Evolutionary conservation across 2,113 vertebrate genomes (phyloP), one percentile per base, ranked within the genome.

Genomic region (Phocoena sinus): DNA sequence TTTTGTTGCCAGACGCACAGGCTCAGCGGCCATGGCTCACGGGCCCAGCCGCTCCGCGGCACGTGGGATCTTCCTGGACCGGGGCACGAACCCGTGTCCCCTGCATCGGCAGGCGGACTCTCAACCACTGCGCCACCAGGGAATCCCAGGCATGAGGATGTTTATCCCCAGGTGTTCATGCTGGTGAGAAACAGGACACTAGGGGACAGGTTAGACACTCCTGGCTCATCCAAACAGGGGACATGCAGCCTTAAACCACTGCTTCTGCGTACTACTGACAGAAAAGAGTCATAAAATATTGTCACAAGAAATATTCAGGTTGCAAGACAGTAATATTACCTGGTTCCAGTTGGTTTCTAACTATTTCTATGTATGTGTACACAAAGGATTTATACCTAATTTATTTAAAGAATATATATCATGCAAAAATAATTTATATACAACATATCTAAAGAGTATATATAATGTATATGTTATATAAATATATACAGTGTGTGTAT

Each of bases 221-320:
- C 1, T 0, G n/a, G 71, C 1, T 7, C 65, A 26, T 38, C 56
- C 80, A 14, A 1, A 33, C 18, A 21, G 77, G 31, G 31, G 21
- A 23, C 17, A 1, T 0, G 0, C 38, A 2, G 31, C 3, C 62
- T 7, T 2, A 14, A 44, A n/a, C 8, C 1, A 20, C 25, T 1
- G 44, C 96, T 21, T 41, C 71, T 23, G 73, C 67, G 68, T 36
- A 23, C 13, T 17, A 17, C 14, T 28, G 36, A 50, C 50, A 41
- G 70, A 23, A 80, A 65, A 26, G 5, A 50, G 31, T 8, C 36
- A 6, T 2, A 13, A 14, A 10, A 28, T 1, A 23, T 8, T 6
- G 71, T 26, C 14, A 6, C 11, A 15, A 25, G 82, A 33, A 74
- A 71, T 23, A 26, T 21, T 0, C 3, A 4, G 44, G 53, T 12